phyloP scores from a whole-genome alignment of 2,113 vertebrate genomes.

The Xiphophorus couchianus region DNA sequence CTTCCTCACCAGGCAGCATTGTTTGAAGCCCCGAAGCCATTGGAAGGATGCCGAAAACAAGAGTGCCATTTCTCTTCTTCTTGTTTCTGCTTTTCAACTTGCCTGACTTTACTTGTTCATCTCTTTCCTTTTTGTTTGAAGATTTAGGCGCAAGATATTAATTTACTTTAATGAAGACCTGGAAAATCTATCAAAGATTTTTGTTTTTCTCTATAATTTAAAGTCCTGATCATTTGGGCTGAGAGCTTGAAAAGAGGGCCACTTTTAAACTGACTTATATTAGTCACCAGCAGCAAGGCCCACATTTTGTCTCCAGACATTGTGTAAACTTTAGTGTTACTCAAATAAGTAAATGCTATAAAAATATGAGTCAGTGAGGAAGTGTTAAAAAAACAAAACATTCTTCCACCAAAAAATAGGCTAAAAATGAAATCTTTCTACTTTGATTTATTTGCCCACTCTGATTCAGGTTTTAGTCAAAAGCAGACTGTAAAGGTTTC shows the following conservation, averaged over 20 bases:
- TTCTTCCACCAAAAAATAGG: background rate
- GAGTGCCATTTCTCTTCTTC: slow-evolving; percentile 6
- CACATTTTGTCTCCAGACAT: too few species aligned
- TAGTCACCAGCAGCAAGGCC: too few species aligned
- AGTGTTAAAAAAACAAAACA: background rate
- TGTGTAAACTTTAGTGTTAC: too few species aligned
- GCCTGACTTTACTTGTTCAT: background rate
- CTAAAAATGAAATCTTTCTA: background rate
- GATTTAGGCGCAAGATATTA: background rate
- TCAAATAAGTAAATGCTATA: background rate
- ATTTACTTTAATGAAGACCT: background rate
- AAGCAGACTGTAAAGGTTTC: too few species aligned
- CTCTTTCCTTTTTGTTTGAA: background rate
- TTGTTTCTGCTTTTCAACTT: slow-evolving; percentile 8
- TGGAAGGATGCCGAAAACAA: slow-evolving; percentile 39
- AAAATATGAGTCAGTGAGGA: background rate
- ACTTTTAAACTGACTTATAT: background rate
- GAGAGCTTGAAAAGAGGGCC: background rate
- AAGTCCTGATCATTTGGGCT: background rate
- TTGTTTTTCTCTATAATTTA: too few species aligned
- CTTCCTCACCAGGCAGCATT: slow-evolving; percentile 9
- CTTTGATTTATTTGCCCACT: background rate
- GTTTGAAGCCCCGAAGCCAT: slow-evolving; percentile 20
- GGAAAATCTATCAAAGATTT: background rate
- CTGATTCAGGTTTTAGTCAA: background rate